Base-by-base conservation (phyloP, 2,888 invertebrate species). In the Ectemnius lituratus region DNA sequence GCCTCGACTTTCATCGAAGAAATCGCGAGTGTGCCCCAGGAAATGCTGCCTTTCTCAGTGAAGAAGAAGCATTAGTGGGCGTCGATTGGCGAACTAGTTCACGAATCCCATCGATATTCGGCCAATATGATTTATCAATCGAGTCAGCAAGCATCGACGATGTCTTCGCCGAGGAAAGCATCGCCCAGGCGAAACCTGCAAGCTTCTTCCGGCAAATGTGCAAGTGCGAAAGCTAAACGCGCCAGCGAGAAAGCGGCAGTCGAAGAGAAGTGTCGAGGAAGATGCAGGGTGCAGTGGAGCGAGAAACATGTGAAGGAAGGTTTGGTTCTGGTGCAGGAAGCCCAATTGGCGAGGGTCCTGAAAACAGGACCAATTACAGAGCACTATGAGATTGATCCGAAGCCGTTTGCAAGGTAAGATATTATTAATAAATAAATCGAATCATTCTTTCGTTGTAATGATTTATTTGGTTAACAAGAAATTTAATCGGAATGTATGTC, bases 291-390 rank as follows among this genome's bases (percentile, higher is more conserved):
- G 8, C 91, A 91, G 81, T 92, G 92, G 92, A 91, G 91, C 83
- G 91, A 91, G 83, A 89, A 91, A 65, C 91, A 92, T 83, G 91
- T 92, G 49, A 91, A 92, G 80, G 91, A 92, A 73, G 92, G 92
- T 2, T 80, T 92, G 76, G 91, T 92, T 2, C 87, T 91, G 56
- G 91, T 92, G 0, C 91, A 92, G 76, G 91, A 92, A 75, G 84
- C 90, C 0, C 92, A 92, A 71, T 86, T 92, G 14, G 89, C 91
- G 70, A 89, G 91, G 75, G 90, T 92, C 69, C 91, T 92, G 78
- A 92, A 92, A 80, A 91, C 90, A 20, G 92, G 92, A n/a, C 92
- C 92, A n/a, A 92, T 92, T 73, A 87, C 91, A 47, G 92, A 92
- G 76, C 91, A 91, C 83, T 92, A 92, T 84, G 91, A 91, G 67